Base-by-base conservation (phyloP, 2,113 vertebrate genomes). In the Tinamus guttatus region DNA sequence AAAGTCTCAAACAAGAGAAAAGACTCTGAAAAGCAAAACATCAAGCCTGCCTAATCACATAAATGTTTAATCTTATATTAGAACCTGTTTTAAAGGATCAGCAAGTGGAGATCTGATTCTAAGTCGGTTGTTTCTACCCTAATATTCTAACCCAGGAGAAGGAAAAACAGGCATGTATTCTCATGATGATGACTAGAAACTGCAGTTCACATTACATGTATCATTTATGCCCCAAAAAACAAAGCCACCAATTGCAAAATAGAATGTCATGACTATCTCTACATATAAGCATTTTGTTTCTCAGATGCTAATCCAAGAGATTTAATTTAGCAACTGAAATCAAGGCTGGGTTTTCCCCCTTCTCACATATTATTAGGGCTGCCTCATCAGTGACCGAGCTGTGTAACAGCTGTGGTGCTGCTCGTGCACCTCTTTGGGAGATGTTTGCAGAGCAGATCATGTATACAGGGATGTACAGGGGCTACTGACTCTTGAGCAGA, bases 121-220 rank as follows among this genome's bases (percentile, higher is more conserved):
- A 10, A 63, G 16, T 49, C 6, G 28, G 7, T 60, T 71, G 21
- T 76, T 85, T 79, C 54, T 65, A 47, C 59, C 52, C n/a, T 62
- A 27, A 34, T 74, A 65, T 32, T 86, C 34, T 78, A 59, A 60
- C 17, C 38, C 74, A 58, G 22, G 24, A 25, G 64, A 62, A 76
- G 19, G 20, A 69, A 69, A 76, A 87, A 58, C 0, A 38, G 25
- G 17, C n/a, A 32, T 0, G 3, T 49, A 24, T 41, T 68, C 52
- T 47, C 62, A 54, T 30, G 47, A 1, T 56, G 28, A 28, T 65
- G n/a, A 58, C 13, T 47, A 38, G 34, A 41, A 76, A 85, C 17
- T 5, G 11, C 25, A 80, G 7, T 38, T 76, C 68, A 52, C 3
- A 0, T 54, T 27, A 80, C 32, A 30, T 3, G 1, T 4, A 7